Evolutionary conservation across 2,113 vertebrate species (phyloP), one percentile per base, ranked within the genome.

Genomic region (Chloroceryle aenea): DNA sequence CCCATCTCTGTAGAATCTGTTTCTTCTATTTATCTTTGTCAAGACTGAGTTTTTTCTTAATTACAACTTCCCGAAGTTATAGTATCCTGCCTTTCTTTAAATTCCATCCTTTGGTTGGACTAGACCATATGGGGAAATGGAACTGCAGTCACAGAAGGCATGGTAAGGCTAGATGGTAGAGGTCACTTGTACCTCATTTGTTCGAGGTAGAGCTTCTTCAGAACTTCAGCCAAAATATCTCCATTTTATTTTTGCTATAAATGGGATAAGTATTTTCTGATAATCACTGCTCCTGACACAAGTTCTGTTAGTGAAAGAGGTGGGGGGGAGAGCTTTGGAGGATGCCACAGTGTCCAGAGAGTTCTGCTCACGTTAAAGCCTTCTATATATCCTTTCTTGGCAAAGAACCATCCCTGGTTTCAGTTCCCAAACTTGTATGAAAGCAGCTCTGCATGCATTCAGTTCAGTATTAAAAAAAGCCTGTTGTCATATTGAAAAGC

Each of bases 131-230:
- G 94, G 89, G 94, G 71, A 82, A 89, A 85, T 2, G 26, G 89
- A 95, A 62, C 87, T 85, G 76, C 93, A 91, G 87, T 80, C 81
- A 14, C 82, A 89, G 84, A 78, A 96, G 62, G 85, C 59, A 58
- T 94, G 93, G 96, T 97, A 95, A 96, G 94, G 89, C 67, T 93
- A 97, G 81, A 76, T 89, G 58, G 58, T 96, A 27, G 29, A 87
- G 12, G 78, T 83, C 34, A 34, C 5, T 79, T 90, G 5, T 34
- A 34, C 78, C 89, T 93, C 87, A 30, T 40, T 78, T 56, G 58
- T 87, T 82, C 72, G 94, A 95, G 94, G 81, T 38, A 10, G 48
- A 85, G 5, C 45, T 86, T 73, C 40, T 34, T 91, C 40, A 85
- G n/a, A 82, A 62, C 67, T 69, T 82, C 7, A 75, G 29, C 48